phyloP scores from a whole-genome alignment of 2,113 vertebrate genomes.

The Thalassarche chlororhynchos region DNA sequence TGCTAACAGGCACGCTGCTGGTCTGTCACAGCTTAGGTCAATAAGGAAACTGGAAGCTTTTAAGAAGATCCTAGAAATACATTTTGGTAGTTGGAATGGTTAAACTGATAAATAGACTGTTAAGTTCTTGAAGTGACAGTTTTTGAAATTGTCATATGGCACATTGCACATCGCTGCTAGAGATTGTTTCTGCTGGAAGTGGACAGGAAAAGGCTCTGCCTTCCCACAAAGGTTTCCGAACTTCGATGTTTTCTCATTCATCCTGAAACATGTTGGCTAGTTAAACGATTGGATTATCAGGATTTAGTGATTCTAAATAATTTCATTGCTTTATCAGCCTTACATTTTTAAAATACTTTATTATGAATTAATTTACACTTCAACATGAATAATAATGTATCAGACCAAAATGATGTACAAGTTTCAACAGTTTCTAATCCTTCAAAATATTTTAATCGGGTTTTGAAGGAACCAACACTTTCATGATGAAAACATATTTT shows the following conservation, averaged over 20 bases:
- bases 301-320: background rate
- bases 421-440: background rate
- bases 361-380: background rate
- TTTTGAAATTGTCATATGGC: background rate
- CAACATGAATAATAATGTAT: background rate
- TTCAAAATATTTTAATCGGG: background rate
- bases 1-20: background rate
- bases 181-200: background rate
- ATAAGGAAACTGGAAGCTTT: background rate
- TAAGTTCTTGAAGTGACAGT: background rate
- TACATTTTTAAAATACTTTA: background rate
- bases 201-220: background rate
- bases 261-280: background rate
- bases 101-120: background rate
- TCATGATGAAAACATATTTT: conserved; percentile 20
- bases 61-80: background rate
- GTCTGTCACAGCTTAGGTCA: background rate
- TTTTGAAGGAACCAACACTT: conserved; percentile 5
- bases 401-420: background rate
- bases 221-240: background rate
- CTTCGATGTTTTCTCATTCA: background rate
- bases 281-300: background rate
- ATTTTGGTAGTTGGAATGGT: background rate
- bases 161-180: background rate
- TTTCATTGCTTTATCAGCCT: background rate